Evolutionary conservation across 2,888 invertebrate species (phyloP), one percentile per base, ranked within the genome.

Genomic region (Thereva unica): DNA sequence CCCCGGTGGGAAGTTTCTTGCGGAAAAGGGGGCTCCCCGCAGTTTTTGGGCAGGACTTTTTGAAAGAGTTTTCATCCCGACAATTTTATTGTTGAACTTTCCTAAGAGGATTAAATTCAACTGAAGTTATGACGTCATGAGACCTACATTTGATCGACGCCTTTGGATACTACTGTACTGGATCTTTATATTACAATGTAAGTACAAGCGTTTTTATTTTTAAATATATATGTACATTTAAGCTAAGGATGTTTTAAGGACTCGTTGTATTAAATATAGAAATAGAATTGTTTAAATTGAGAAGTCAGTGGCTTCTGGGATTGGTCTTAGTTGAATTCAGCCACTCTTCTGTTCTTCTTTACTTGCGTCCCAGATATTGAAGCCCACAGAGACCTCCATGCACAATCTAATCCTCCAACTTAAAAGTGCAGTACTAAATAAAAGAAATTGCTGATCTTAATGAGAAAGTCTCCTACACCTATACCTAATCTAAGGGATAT

Each of bases 71-170:
- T 23, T 23, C 23, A 23, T 23, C 23, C 23, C 8, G 44, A 44
- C 8, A 50, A 50, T 61, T 61, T 10, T 42, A 50, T 49, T 61
- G 50, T 61, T 49, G 40, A 61, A 64, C 53, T 52, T 64, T 63
- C 42, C 63, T 64, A 69, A 64, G 67, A 69, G 69, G 67, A 69
- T 69, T 52, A 52, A 50, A 64, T 55, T 63, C 41, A 63, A 45
- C 53, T 67, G 76, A 80, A 80, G 80, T 80, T 76, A 80, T 80
- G 80, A 80, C 78, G 80, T 80, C 80, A 80, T 80, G 80, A 80
- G 80, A 80, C 78, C 80, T 75, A 79, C 78, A 80, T 80, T 79
- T 75, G 78, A 80, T 78, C 80, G 80, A 77, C 78, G 79, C 79
- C 78, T 80, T 76, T 79, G 80, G 77, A 80, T 80, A 79, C 77